Conservation (phyloP, 2,888 invertebrate species). For the Osmoderma eremita region DNA sequence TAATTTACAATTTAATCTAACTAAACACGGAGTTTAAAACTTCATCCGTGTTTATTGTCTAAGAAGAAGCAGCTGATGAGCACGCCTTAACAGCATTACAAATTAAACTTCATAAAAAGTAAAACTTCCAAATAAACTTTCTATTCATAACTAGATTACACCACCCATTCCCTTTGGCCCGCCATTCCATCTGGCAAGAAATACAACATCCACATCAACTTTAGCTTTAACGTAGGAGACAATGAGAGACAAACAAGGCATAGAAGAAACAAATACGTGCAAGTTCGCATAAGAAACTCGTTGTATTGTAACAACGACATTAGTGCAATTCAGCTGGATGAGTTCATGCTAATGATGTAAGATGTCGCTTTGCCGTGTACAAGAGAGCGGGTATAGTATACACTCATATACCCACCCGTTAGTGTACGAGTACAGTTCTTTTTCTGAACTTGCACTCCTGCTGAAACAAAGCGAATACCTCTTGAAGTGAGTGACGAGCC, state of each 20-base stretch:
- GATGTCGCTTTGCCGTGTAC: slow-evolving; percentile 45
- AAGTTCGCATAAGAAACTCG: slow-evolving; percentile 29
- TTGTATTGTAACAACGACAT: slow-evolving; percentile 54
- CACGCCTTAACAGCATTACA: slow-evolving; percentile 33
- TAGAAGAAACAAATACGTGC: slow-evolving; percentile 31
- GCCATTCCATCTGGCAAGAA: background rate
- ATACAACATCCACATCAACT: slow-evolving; percentile 22
- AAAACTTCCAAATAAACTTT: slow-evolving; percentile 46
- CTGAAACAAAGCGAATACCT: slow-evolving; percentile 36
- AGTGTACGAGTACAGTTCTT: slow-evolving; percentile 11
- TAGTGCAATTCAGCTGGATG: slow-evolving; percentile 49
- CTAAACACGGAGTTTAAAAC: slow-evolving; percentile 29
- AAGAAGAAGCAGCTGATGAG: slow-evolving; percentile 29
- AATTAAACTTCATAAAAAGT: slow-evolving; percentile 39
- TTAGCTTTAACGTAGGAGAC: background rate
- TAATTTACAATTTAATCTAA: slow-evolving; percentile 33
- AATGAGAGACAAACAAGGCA: slow-evolving; percentile 30
- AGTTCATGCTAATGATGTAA: slow-evolving; percentile 52
- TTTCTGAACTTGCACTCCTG: slow-evolving; percentile 19
- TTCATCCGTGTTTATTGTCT: slow-evolving; percentile 18
- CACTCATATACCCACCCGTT: slow-evolving; percentile 14
- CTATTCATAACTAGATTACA: slow-evolving; percentile 48
- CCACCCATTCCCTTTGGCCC: background rate
- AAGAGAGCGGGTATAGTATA: background rate
- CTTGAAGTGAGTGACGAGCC: slow-evolving; percentile 34